Base-by-base conservation (phyloP, 2,888 invertebrate species). In the Neoaliturus tenellus region DNA sequence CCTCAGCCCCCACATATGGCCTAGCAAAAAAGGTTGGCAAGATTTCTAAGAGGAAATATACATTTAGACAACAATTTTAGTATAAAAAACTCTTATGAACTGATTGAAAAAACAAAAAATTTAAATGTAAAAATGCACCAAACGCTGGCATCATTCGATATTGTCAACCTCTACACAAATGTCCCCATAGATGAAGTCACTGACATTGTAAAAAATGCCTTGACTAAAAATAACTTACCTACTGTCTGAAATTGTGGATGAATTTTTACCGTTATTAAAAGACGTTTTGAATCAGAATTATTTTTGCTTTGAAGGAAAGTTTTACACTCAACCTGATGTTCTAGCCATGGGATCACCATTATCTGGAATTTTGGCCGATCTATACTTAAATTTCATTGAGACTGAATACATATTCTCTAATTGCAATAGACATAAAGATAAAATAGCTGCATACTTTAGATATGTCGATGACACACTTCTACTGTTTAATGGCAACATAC, bases 111-210 rank as follows among this genome's bases (percentile, higher is more conserved):
- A n/a, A 39, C 28, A n/a, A 71, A 35, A 71, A 6, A 33, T 31
- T 20, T 39, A 10, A 23, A 71, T 20, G 12, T 71, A 1, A 25
- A 71, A 2, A 33, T 12, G 10, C 23, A 35, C 23, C 20, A 71
- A 2, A 71, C 71, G 10, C 23, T 71, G 2, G 71, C 71, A 14
- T 71, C 71, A n/a, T 71, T 71, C 14, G 35, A 71, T 71, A 20
- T 71, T 1, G 28, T 14, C 14, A 71, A 35, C 39, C 39, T 71
- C 20, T 69, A 69, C 35, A 71, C 71, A 6, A 71, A 71, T 35
- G 71, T 71, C 0, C 71, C n/a, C n/a, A 35, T 71, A 12, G 23
- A 35, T 20, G 28, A 39, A 71, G 20, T 10, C 12, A 17, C 39
- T 8, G 71, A 71, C n/a, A 71, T 71, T 5, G 0, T 71, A 3